Percentiles rank a stretch among this genome's conserved stretches.
These are phyloP conservation scores for Malaclemys terrapin DNA, from an alignment of 2,113 vertebrate species.

Conservation along the genomic window DNA sequence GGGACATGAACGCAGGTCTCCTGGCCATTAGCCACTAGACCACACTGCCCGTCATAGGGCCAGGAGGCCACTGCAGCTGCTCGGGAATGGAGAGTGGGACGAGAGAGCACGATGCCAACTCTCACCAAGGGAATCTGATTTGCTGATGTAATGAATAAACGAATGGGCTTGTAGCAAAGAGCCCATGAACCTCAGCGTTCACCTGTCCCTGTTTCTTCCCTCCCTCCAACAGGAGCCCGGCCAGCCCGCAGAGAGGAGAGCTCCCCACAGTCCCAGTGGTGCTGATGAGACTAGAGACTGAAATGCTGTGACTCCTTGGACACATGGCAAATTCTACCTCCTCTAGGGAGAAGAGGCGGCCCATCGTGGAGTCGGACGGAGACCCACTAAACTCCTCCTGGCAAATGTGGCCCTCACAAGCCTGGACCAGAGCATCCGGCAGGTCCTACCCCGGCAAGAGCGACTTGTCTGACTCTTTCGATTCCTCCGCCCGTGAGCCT, in stretches of 20 bases:
- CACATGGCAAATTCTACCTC: background rate
- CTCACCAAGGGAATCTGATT: background rate
- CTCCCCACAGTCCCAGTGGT: accelerated
- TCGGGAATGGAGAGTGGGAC: too few relatives aligned
- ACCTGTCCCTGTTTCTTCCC: background rate
- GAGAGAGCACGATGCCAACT: background rate
- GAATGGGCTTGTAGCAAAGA: background rate
- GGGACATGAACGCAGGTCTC: background rate
- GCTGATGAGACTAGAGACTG: accelerated
- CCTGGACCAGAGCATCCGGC: background rate
- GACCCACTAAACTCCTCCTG: background rate
- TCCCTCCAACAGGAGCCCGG: background rate
- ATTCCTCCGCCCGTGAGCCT: background rate
- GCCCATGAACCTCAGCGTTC: background rate
- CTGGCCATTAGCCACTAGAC: background rate
- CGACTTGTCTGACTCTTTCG: background rate
- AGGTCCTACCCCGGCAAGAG: background rate
- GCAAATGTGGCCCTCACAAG: background rate
- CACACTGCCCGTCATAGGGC: background rate
- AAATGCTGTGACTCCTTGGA: background rate
- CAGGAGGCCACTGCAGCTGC: background rate
- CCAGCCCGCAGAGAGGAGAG: accelerated
- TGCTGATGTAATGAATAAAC: background rate
- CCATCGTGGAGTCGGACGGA: background rate
- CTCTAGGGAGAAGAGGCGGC: background rate